Evolutionary conservation across 2,113 vertebrate species (phyloP).

Genomic region (Prolemur simus): DNA sequence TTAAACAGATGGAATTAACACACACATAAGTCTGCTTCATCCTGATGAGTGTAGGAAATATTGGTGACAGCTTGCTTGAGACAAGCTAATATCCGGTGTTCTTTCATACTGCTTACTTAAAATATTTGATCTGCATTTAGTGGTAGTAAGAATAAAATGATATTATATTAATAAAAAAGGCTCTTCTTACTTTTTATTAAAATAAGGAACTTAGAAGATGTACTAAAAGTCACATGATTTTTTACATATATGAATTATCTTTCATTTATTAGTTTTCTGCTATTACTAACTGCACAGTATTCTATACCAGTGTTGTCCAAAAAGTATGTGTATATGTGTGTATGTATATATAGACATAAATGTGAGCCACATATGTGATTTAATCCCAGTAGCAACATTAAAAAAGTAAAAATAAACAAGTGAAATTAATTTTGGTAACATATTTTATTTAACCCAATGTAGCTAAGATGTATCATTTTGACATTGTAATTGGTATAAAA

Average conservation of each 20-base stretch:
- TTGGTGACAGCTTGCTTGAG: not conserved
- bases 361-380: not conserved
- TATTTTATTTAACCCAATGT: not conserved
- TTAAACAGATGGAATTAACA: not conserved
- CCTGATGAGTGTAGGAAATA: not conserved
- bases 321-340: not conserved
- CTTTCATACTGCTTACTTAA: not conserved
- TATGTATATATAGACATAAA: no score
- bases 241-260: not conserved
- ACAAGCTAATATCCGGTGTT: not conserved
- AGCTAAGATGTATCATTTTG: not conserved
- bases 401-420: not conserved
- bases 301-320: not conserved
- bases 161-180: not conserved
- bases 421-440: not conserved
- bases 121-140: conserved; percentile 1
- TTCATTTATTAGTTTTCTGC: not conserved
- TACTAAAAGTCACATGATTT: not conserved
- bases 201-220: not conserved
- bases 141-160: not conserved
- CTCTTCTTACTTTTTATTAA: not conserved
- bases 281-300: not conserved
- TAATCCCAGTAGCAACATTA: not conserved
- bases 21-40: not conserved
- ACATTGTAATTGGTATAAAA: not conserved